These are phyloP conservation scores for Muraenolepis orangiensis DNA, from an alignment of 2,797 vertebrate genomes.

Conservation along the genomic window DNA sequence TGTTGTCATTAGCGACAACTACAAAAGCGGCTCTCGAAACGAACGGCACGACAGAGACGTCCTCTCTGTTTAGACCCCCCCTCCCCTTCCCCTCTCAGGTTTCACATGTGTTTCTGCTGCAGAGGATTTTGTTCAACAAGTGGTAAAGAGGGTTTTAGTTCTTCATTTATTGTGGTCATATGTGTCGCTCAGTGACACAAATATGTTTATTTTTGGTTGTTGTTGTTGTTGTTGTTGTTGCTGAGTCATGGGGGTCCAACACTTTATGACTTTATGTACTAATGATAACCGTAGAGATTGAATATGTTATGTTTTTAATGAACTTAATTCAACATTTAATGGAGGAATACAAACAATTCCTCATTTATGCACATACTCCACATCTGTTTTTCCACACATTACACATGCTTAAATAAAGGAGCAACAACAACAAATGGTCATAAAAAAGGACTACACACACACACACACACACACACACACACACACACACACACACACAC, in stretches of 20 bases:
- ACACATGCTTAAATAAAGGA: too few relatives aligned
- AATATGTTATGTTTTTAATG: neutral
- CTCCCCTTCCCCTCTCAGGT: neutral
- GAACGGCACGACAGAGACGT: conserved; percentile 1
- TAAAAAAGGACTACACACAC: too few relatives aligned
- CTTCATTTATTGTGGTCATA: neutral
- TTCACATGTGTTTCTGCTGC: neutral
- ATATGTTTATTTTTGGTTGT: neutral
- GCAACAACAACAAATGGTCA: too few relatives aligned
- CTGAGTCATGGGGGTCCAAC: neutral
- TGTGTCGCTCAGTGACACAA: neutral
- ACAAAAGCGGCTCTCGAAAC: conserved; percentile 14
- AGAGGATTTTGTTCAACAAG: neutral
- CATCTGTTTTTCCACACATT: too few relatives aligned
- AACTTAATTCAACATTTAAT: too few relatives aligned
- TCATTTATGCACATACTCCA: neutral
- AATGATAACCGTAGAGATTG: neutral
- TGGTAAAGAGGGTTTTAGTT: neutral
- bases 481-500: neutral
- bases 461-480: too few relatives aligned
- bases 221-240: too few relatives aligned
- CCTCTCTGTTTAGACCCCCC: neutral
- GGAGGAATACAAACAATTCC: too few relatives aligned
- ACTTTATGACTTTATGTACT: neutral
- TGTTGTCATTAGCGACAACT: conserved; percentile 13